These are phyloP conservation scores for Agonopterix subpropinquella DNA, from an alignment of 2,888 invertebrate genomes.

Conservation along the genomic window DNA sequence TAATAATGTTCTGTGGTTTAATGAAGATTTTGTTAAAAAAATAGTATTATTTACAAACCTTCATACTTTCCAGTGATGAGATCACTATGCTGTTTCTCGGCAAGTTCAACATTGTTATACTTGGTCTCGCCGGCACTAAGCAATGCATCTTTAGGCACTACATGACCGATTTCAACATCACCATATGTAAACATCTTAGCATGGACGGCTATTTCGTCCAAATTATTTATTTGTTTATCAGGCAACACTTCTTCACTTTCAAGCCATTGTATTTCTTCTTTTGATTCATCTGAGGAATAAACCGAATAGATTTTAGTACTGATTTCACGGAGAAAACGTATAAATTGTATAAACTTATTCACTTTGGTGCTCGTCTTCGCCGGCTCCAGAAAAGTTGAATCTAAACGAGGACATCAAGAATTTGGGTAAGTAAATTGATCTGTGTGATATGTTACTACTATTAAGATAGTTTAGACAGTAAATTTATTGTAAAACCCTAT, in stretches of 20 bases:
- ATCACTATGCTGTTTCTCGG: conserved; percentile 83
- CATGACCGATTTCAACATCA: conserved; percentile 65
- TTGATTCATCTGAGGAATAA: neutral
- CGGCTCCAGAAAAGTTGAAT: conserved; percentile 11
- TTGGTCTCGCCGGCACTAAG: conserved; percentile 38
- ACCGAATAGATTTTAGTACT: no score
- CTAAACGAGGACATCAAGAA: conserved; percentile 7
- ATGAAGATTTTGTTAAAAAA: no score
- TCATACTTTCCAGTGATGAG: conserved; percentile 86
- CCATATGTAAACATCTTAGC: conserved; percentile 61
- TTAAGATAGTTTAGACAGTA: no score
- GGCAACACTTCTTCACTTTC: conserved; percentile 48
- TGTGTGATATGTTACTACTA: no score
- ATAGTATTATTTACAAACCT: conserved; percentile 69
- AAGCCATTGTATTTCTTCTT: conserved; percentile 32
- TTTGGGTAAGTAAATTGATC: no score
- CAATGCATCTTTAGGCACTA: conserved; percentile 49
- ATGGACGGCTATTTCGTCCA: conserved; percentile 40
- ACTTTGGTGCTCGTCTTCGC: neutral
- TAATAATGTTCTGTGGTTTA: no score
- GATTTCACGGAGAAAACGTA: neutral
- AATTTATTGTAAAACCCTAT: no score
- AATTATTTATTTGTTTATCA: conserved; percentile 32
- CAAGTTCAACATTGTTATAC: conserved; percentile 57
- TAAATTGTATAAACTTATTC: neutral